phyloP scores from a whole-genome alignment of 2,888 invertebrate species.

The Troilus luridus region DNA sequence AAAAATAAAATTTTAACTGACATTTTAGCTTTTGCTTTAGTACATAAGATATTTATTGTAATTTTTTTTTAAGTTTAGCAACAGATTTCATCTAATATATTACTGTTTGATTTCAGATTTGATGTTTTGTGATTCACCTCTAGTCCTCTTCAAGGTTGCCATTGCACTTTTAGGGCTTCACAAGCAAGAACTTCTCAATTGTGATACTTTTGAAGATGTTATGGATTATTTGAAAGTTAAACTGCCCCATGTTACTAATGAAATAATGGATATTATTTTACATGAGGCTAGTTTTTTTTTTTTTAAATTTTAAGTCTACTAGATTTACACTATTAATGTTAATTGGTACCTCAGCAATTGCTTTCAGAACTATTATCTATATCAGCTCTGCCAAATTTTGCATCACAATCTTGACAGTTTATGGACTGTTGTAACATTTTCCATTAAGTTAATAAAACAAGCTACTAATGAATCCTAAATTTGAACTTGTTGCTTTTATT shows the following conservation, averaged over 20 bases:
- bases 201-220: constrained; percentile 92
- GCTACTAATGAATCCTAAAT: no score
- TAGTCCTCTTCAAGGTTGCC: constrained; percentile 91
- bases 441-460: no score
- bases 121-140: constrained; percentile 88
- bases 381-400: no score
- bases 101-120: constrained; percentile 77
- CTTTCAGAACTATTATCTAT: no score
- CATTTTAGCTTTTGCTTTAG: no score
- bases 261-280: constrained; percentile 84
- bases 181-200: constrained; percentile 85
- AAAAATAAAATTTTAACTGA: no score
- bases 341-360: not conserved
- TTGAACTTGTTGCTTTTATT: no score
- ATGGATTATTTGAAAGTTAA: constrained; percentile 92
- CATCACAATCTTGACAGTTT: no score
- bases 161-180: constrained; percentile 87
- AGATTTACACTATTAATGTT: not conserved
- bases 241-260: constrained; percentile 80
- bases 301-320: not conserved
- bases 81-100: not conserved
- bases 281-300: constrained; percentile 76
- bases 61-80: not conserved
- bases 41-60: no score
- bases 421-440: no score